A percentile compares a stretch with the other conserved stretches of the same genome.
Conservation (phyloP, 2,888 invertebrate genomes). For the Pristionchus arcanus region DNA sequence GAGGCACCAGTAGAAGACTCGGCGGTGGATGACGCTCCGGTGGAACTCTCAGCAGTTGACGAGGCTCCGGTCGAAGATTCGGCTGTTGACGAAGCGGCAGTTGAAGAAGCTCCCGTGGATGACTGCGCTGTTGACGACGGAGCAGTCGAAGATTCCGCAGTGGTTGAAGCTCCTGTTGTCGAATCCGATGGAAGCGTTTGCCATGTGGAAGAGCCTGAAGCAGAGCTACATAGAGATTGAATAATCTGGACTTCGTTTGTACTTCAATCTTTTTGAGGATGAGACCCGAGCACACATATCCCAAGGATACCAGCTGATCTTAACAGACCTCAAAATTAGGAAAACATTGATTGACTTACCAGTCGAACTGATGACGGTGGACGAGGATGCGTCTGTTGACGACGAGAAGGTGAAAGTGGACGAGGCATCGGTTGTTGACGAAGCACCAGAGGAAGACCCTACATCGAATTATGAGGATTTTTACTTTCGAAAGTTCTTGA, state of each 20-base stretch:
- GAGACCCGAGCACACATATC: no score
- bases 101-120: background rate
- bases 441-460: slow-evolving; percentile 52
- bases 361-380: slow-evolving; percentile 23
- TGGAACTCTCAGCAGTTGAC: background rate
- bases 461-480: background rate
- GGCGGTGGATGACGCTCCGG: background rate
- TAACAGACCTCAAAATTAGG: no score
- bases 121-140: background rate
- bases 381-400: background rate
- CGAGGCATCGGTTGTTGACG: background rate
- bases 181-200: background rate
- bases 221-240: background rate
- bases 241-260: no score
- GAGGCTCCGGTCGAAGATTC: background rate
- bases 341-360: background rate
- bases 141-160: background rate
- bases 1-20: background rate
- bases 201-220: background rate
- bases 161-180: background rate
- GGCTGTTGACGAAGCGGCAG: background rate
- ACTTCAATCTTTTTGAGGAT: no score
- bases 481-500: background rate
- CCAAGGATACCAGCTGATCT: no score
- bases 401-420: background rate